Evolutionary conservation across 2,797 vertebrate species (phyloP).

Genomic region (Eulemur coronatus): DNA sequence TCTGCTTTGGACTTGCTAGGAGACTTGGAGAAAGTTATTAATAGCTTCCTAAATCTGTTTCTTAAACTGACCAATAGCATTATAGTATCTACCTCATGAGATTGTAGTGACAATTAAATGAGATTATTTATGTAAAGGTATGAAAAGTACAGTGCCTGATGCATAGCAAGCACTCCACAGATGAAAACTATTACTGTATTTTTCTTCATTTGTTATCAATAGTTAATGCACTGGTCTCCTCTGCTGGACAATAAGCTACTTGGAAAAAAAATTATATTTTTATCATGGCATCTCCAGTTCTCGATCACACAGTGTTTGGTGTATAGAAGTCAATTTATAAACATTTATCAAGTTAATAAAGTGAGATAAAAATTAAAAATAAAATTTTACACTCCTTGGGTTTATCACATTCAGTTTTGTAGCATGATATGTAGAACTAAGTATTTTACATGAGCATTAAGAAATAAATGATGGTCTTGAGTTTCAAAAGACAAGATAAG

Average conservation of each 20-base stretch:
- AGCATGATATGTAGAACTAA: not conserved
- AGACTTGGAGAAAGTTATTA: not conserved
- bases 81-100: not conserved
- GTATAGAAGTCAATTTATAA: not conserved
- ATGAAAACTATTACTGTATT: not conserved
- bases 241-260: not conserved
- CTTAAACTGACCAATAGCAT: not conserved
- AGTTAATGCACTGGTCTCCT: not conserved
- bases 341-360: not conserved
- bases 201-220: not conserved
- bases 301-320: not conserved
- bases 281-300: not conserved
- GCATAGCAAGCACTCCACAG: not conserved
- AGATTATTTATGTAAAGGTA: not conserved
- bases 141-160: not conserved
- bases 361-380: not conserved
- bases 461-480: not conserved
- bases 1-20: not conserved
- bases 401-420: not conserved
- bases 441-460: not conserved
- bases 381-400: not conserved
- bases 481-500: not conserved
- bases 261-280: not conserved
- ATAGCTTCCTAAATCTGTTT: not conserved
- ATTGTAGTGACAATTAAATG: not conserved